phyloP scores from a whole-genome alignment of 2,113 vertebrate genomes.

The Beaufortia kweichowensis region DNA sequence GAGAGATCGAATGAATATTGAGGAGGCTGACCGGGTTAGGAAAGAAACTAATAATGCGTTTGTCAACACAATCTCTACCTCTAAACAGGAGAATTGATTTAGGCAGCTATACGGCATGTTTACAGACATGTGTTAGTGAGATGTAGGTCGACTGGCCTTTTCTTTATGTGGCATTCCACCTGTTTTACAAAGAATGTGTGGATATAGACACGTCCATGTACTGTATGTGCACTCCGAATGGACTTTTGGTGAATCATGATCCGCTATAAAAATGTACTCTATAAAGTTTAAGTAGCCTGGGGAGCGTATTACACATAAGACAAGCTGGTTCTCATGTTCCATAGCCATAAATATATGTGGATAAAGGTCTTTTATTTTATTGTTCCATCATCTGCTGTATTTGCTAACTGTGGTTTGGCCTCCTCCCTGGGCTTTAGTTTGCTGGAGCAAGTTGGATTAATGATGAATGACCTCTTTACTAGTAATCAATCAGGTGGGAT shows the following conservation, averaged over 20 bases:
- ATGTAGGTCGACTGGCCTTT: background rate
- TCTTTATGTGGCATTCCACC: background rate
- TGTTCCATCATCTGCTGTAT: conserved; percentile 42
- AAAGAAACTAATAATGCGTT: conserved; percentile 8
- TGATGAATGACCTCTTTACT: conserved; percentile 69
- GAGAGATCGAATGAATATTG: conserved; percentile 20
- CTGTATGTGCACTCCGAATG: background rate
- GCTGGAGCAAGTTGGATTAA: conserved; percentile 60
- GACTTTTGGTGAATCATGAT: background rate
- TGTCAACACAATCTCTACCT: background rate
- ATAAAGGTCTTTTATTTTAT: conserved; percentile 37
- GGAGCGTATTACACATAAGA: background rate
- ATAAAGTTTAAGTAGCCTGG: conserved; percentile 5
- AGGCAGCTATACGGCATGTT: background rate
- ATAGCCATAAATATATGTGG: conserved; percentile 14
- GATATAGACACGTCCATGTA: background rate
- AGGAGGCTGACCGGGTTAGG: conserved; percentile 22
- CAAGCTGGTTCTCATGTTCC: background rate
- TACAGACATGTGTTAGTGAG: background rate
- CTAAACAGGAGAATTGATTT: conserved; percentile 1
- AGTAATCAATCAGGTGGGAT: conserved; percentile 71
- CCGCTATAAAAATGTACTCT: background rate
- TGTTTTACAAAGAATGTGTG: background rate
- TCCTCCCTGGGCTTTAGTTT: conserved; percentile 41
- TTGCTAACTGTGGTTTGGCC: conserved; percentile 37